Percentiles rank a stretch among this genome's conserved stretches.
These are phyloP conservation scores for Tetranychus truncatus DNA, from an alignment of 2,888 invertebrate species.

Conservation along the genomic window DNA sequence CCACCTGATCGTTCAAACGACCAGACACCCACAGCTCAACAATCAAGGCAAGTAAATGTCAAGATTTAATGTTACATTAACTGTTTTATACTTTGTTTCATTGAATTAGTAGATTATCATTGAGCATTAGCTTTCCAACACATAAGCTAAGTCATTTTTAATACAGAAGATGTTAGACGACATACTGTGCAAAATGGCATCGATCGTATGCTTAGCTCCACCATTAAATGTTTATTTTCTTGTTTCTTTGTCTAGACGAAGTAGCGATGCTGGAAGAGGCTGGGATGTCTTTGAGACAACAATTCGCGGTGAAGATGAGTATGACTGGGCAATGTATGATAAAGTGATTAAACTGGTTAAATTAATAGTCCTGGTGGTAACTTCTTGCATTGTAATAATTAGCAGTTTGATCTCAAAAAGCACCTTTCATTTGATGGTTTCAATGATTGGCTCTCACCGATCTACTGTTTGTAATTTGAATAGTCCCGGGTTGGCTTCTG, in stretches of 20 bases:
- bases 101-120: not conserved
- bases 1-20: not conserved
- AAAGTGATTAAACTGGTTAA: slow-evolving; percentile 23
- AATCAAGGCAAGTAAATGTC: not conserved
- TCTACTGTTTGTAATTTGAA: slow-evolving; percentile 20
- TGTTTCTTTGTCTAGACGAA: not conserved
- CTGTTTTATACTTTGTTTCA: not conserved
- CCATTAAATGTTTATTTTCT: no score
- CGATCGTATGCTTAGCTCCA: no score
- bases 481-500: slow-evolving; percentile 15
- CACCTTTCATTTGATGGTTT: slow-evolving; percentile 66
- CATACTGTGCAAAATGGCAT: no score
- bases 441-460: slow-evolving; percentile 57
- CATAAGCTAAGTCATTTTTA: no score
- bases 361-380: slow-evolving; percentile 23
- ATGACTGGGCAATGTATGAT: slow-evolving; percentile 14
- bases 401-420: slow-evolving; percentile 23
- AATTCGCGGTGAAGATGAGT: slow-evolving; percentile 17
- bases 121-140: no score
- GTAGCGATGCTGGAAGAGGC: not conserved
- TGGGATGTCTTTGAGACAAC: slow-evolving; percentile 21
- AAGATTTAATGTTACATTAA: not conserved
- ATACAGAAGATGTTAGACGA: no score
- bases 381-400: slow-evolving; percentile 23
- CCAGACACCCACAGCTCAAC: not conserved